Base-by-base conservation (phyloP, 1,140 invertebrate genomes). In the Listronotus oregonensis region DNA sequence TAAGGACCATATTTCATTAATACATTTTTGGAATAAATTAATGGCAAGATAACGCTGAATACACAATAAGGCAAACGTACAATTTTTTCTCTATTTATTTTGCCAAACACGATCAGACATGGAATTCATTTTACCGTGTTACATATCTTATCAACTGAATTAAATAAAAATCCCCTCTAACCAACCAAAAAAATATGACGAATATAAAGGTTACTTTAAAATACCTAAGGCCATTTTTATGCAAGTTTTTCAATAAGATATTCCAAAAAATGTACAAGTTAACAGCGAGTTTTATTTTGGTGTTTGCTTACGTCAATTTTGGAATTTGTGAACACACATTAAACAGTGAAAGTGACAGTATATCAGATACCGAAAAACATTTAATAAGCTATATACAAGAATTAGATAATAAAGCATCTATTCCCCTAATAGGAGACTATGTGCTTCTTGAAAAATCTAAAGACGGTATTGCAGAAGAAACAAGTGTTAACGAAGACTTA, bases 381-480 rank as follows among this genome's bases (percentile, higher is more conserved):
- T 66, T 82, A 69, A 73, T 80, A 43, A 73, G 73, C 50, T 77
- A 80, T 71, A 74, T 83, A 64, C 78, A 82, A 49, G 76, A 73
- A 67, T 66, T 82, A 56, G 71, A 73, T 18, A 78, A 82, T 69
- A 73, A 69, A 50, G 73, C 78, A 68, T 70, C 74, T 17, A 64
- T 82, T 7, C 56, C 73, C 21, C 66, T 83, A 8, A 75, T 82
- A 39, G 81, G 79, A 34, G 80, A 80, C 11, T 60, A 80, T 64
- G 76, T 72, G 68, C 75, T 70, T 66, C 71, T 68, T 15, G 67
- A 71, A 49, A 73, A 71, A 54, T 4, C 34, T 1, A 12, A 70
- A 14, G 10, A 50, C 73, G 79, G 66, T 70, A 68, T 34, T 70
- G 77, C 68, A 65, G 70, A 68, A 68, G 72, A 69, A 75, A 71